phyloP scores from a whole-genome alignment of 1,140 invertebrate genomes.

The Zeugodacus cucurbitae region DNA sequence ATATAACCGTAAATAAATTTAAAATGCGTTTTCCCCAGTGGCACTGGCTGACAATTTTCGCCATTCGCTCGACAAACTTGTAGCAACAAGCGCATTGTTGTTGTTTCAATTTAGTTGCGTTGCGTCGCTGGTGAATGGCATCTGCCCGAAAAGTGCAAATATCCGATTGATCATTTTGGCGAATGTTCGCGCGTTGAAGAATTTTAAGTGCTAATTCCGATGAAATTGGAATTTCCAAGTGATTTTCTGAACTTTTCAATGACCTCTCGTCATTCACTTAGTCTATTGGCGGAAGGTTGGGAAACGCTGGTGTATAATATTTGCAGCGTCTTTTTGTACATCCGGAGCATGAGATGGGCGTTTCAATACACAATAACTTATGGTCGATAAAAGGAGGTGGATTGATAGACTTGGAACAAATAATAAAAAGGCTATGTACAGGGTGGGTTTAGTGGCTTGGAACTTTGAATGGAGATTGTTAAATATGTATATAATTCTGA shows the following conservation, averaged over 20 bases:
- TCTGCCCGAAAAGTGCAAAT: conserved; percentile 42
- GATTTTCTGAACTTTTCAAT: conserved; percentile 37
- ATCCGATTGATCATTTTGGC: conserved; percentile 45
- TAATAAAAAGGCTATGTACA: no score
- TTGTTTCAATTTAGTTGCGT: not conserved
- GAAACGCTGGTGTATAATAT: not conserved
- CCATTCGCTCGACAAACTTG: not conserved
- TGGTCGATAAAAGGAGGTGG: no score
- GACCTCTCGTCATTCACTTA: not conserved
- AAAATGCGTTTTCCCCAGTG: conserved; percentile 35
- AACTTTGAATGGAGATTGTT: no score
- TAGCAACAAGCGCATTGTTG: not conserved
- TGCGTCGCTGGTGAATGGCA: not conserved
- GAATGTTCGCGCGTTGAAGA: conserved; percentile 31
- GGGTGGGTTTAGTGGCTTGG: no score
- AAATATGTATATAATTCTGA: no score
- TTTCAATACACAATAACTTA: no score
- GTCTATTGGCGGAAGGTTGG: not conserved
- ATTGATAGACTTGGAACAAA: no score
- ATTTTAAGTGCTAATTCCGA: conserved; percentile 46
- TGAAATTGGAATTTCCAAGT: conserved; percentile 42
- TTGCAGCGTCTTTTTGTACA: no score
- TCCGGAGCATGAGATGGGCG: no score
- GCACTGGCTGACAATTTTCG: conserved; percentile 17
- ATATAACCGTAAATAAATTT: conserved; percentile 16